These are phyloP conservation scores for Spinibarbus caldwelli DNA, from an alignment of 2,797 vertebrate genomes.

Conservation along the genomic window DNA sequence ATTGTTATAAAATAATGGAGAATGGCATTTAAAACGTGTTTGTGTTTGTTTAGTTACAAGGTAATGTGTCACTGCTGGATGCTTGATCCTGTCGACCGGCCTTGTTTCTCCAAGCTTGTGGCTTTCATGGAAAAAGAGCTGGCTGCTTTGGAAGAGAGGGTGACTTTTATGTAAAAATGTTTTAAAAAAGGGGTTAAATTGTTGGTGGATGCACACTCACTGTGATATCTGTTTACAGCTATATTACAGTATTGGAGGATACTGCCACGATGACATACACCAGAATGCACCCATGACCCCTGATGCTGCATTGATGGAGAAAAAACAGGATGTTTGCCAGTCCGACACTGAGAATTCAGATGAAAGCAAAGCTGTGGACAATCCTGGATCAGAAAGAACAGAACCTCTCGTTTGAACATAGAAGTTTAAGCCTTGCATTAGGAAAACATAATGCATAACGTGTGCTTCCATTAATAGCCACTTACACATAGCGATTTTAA, in stretches of 20 bases:
- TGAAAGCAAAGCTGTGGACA: slow-evolving; percentile 31
- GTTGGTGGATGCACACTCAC: neutral
- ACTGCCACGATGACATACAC: slow-evolving; percentile 58
- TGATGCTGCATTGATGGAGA: slow-evolving; percentile 57
- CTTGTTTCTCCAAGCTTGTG: slow-evolving; percentile 86
- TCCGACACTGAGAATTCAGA: neutral
- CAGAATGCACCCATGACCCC: slow-evolving; percentile 60
- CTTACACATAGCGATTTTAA: neutral
- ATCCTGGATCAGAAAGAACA: slow-evolving; percentile 28
- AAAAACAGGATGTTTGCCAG: slow-evolving; percentile 43
- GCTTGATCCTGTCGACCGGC: slow-evolving; percentile 82
- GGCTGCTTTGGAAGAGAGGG: slow-evolving; percentile 83
- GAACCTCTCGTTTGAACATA: neutral
- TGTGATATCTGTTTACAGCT: slow-evolving; percentile 65
- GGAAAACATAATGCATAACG: neutral
- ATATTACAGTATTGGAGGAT: slow-evolving; percentile 69
- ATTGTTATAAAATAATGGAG: neutral
- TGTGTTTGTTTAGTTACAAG: slow-evolving; percentile 78
- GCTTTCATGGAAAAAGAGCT: slow-evolving; percentile 85
- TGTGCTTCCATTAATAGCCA: neutral
- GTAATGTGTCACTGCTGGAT: slow-evolving; percentile 92
- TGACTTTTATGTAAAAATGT: slow-evolving; percentile 67
- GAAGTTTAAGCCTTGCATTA: neutral
- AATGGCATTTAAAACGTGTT: neutral
- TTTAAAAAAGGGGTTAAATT: neutral